phyloP scores from a whole-genome alignment of 2,888 invertebrate genomes.

The Pardosa pseudoannulata region DNA sequence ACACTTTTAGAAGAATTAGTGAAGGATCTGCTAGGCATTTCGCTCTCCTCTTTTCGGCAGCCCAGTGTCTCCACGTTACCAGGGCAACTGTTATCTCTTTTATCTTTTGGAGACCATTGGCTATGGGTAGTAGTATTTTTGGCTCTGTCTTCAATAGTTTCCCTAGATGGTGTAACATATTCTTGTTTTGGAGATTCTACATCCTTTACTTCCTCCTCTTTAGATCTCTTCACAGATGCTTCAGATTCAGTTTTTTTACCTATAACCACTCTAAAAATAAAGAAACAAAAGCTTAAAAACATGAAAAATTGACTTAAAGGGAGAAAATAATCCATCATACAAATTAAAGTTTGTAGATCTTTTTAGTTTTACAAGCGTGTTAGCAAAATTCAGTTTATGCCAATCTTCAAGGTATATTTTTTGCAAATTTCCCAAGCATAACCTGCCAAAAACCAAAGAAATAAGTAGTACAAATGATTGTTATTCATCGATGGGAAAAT shows the following conservation, averaged over 20 bases:
- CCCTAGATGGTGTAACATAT: not conserved
- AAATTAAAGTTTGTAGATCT: no score
- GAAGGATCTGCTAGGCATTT: slow-evolving; percentile 28
- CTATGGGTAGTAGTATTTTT: not conserved
- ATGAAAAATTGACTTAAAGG: no score
- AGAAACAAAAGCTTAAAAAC: not conserved
- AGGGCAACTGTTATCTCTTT: slow-evolving; percentile 67
- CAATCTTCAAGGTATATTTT: no score
- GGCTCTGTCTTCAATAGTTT: not conserved
- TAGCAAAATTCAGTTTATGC: no score
- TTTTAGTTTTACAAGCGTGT: no score
- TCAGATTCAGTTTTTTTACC: slow-evolving; percentile 34
- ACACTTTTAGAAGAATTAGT: slow-evolving; percentile 51
- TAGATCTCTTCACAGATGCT: slow-evolving; percentile 9
- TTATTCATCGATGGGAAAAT: no score
- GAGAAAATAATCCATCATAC: no score
- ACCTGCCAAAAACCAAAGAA: no score
- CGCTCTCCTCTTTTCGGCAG: slow-evolving; percentile 33
- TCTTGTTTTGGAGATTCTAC: not conserved
- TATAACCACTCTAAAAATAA: slow-evolving; percentile 37
- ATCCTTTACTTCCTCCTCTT: slow-evolving; percentile 27
- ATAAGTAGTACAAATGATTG: no score
- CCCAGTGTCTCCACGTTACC: slow-evolving; percentile 64
- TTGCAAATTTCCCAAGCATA: no score
- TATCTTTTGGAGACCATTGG: slow-evolving; percentile 57